phyloP scores from a whole-genome alignment of 2,113 vertebrate genomes.

The Ophthalmolycus amberensis region DNA sequence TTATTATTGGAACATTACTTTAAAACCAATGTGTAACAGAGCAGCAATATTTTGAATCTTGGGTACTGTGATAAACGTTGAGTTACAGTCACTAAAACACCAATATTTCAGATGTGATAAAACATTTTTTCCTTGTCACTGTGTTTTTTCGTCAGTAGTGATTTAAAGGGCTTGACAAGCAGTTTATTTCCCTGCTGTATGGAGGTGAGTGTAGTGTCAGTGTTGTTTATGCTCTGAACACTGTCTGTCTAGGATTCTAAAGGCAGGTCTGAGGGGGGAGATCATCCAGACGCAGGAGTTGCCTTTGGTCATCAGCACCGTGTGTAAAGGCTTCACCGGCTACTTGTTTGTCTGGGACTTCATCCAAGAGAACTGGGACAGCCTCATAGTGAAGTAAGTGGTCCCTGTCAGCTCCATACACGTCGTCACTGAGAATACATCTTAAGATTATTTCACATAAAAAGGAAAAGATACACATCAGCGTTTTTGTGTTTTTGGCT shows the following conservation, averaged over 20 bases:
- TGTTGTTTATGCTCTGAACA: neutral
- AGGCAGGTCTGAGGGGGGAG: constrained; percentile 83
- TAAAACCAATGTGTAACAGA: neutral
- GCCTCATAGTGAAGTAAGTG: constrained; percentile 89
- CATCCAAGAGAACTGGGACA: constrained; percentile 94
- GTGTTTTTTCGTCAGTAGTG: neutral
- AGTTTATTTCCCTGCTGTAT: neutral
- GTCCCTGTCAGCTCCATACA: neutral
- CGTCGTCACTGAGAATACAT: neutral
- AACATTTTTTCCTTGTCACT: neutral
- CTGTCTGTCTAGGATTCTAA: constrained; percentile 86
- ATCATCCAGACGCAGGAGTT: constrained; percentile 89
- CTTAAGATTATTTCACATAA: neutral
- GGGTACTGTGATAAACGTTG: neutral
- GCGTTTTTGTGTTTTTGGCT: constrained; percentile 30
- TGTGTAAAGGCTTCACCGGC: constrained; percentile 85
- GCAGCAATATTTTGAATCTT: neutral
- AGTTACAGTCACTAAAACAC: neutral
- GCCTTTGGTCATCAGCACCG: constrained; percentile 84
- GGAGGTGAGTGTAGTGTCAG: neutral
- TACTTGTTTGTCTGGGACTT: constrained; percentile 94
- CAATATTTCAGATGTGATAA: neutral
- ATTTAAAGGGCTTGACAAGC: neutral
- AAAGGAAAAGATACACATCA: neutral
- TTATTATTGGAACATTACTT: neutral